Base-by-base conservation (phyloP, 2,888 invertebrate species). In the Leptinotarsa haldemani region DNA sequence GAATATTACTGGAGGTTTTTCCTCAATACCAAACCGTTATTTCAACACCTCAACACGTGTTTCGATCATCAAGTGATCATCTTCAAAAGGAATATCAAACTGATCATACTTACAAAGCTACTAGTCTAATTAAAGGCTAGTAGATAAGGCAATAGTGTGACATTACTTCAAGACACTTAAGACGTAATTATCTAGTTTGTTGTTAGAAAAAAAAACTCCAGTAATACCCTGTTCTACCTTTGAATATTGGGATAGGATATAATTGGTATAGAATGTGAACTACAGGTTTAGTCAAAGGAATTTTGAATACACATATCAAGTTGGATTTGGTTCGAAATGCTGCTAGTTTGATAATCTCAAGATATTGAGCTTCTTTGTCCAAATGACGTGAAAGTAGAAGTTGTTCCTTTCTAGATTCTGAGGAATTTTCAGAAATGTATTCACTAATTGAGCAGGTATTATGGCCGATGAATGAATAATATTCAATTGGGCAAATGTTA, bases 401-500 rank as follows among this genome's bases (percentile, higher is more conserved):
- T 70, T 64, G 52, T 52, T 65, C 25, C 25, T 47, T 9, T 64
- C 52, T 30, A 65, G 18, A 65, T 64, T 65, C 9, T 64, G 70
- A 3, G 46, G 52, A 52, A 64, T 70, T 64, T 30, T 50, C 30
- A 30, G 46, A 18, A 40, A 18, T 25, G 48, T 16, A 13, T 3
- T 40, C 9, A 70, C 30, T 30, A 65, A 25, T 52, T 64, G 12
- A 9, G 22, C n/a, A 1, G 64, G 52, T 12, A 40, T 68, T 13
- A 68, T 68, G 7, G 58, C 46, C 53, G 46, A 25, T 25, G 5
- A 30, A 68, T 65, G 65, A 16, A 65, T 48, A 18, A 48, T 65
- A 46, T 58, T 47, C 15, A 69, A 3, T 25, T 22, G 16, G 3
- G 40, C 48, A 69, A 61, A 69, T 40, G 61, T 69, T 0, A 46